Base-by-base conservation (phyloP, 64 coral and sea anemone species). In the Stichodactyla mertensii region DNA sequence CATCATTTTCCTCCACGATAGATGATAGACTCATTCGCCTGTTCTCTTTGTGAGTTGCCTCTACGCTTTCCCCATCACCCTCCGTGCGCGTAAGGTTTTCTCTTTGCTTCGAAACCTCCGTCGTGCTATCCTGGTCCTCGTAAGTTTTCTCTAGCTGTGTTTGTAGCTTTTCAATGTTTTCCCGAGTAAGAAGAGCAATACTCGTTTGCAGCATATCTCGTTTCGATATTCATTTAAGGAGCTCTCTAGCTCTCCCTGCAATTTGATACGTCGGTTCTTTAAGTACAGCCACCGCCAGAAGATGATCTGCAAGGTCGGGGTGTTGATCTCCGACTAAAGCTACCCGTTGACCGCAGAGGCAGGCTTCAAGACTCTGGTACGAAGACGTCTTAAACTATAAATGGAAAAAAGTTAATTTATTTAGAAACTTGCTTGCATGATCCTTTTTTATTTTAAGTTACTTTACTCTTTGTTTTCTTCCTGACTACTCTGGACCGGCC, bases 31-130 rank as follows among this genome's bases (percentile, higher is more conserved):
- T 81, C 53, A 55, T 81, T 20, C 15, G 78, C 20, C 78, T 81
- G 16, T 81, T 18, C 12, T 81, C 78, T 23, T 53, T 81, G 14
- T 20, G 36, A 4, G 24, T 81, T 20, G 6, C 51, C 24, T 90
- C 71, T 15, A 85, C 57, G 20, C 89, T 90, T 19, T 90, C 26
- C 64, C 89, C 89, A 77, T 90, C 89, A 6, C 89, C 89, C 20
- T 71, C 89, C 0, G 89, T 86, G 11, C 89, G 83, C 16, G 78
- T 16, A 4, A 53, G 19, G 4, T 52, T 53, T 55, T 55, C 78
- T 16, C 11, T 81, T 28, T 16, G 36, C 6, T 12, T 5, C 16
- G 16, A 19, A 54, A 81, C 12, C 51, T 18, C 52, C 52, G 28
- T 81, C 20, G 2, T 52, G 4, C 15, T 28, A 7, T 20, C 22